Evolutionary conservation across 2,888 invertebrate species (phyloP).

Genomic region (Brachyptera putata): DNA sequence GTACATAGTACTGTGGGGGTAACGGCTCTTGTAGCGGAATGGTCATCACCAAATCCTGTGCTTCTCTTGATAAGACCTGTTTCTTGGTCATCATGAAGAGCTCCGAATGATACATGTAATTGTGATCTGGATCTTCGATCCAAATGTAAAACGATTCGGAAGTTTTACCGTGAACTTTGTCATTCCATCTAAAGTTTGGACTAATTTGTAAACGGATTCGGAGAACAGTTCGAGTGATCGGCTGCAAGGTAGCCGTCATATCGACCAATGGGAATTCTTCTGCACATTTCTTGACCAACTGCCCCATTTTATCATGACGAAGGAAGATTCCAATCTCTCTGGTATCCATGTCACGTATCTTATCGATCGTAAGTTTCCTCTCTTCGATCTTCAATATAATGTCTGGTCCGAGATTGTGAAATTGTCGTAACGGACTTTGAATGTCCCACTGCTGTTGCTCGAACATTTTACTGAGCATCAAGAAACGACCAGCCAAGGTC

Average conservation of each 20-base stretch:
- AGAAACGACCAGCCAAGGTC: constrained; percentile 76
- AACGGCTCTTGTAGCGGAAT: constrained; percentile 90
- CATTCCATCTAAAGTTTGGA: constrained; percentile 79
- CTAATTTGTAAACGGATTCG: constrained; percentile 74
- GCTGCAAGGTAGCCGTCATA: constrained; percentile 81
- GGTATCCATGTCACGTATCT: constrained; percentile 79
- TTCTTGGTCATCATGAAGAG: constrained; percentile 67
- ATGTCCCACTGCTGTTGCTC: constrained; percentile 89
- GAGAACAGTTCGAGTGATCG: constrained; percentile 90
- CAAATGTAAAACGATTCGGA: constrained; percentile 95
- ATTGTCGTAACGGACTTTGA: constrained; percentile 82
- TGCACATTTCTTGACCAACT: constrained; percentile 74
- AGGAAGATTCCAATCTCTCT: constrained; percentile 79
- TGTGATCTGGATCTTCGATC: constrained; percentile 94
- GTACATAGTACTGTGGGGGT: constrained; percentile 87
- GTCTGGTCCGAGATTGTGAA: constrained; percentile 68
- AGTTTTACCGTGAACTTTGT: constrained; percentile 80
- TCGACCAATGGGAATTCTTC: constrained; percentile 80
- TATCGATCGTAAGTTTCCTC: constrained; percentile 64
- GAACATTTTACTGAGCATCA: constrained; percentile 87
- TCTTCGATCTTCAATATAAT: constrained; percentile 78
- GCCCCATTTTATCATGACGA: constrained; percentile 70
- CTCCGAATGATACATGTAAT: constrained; percentile 95
- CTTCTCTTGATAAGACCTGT: constrained; percentile 61
- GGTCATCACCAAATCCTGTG: constrained; percentile 86